Evolutionary conservation across 2,888 invertebrate genomes (phyloP).

Genomic region (Notocelia uddmanniana): DNA sequence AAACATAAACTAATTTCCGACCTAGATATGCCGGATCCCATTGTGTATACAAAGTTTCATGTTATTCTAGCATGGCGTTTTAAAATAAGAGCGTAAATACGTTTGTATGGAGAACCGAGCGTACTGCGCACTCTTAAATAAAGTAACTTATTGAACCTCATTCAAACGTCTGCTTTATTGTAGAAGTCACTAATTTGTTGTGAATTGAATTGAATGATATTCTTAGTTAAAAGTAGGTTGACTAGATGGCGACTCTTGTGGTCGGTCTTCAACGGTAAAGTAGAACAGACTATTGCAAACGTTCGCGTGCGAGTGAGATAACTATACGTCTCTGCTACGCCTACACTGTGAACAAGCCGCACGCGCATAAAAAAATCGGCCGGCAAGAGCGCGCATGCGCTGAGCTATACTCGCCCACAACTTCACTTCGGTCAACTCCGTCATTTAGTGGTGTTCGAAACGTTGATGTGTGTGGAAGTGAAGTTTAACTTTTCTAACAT

Average conservation of each 20-base stretch:
- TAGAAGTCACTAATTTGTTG: constrained; percentile 30
- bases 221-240: constrained; percentile 62
- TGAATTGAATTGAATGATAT: constrained; percentile 48
- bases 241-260: constrained; percentile 76
- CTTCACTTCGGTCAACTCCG: constrained; percentile 84
- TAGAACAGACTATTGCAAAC: constrained; percentile 53
- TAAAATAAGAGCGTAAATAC: no score
- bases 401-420: constrained; percentile 84
- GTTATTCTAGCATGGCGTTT: no score
- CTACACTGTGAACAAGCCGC: constrained; percentile 81
- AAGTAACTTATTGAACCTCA: constrained; percentile 1
- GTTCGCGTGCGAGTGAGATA: constrained; percentile 67
- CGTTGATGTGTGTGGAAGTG: constrained; percentile 85
- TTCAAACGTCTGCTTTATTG: background rate
- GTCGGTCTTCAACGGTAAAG: constrained; percentile 57
- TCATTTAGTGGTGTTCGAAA: constrained; percentile 84
- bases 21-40: no score
- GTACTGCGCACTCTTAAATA: no score
- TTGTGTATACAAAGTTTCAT: no score
- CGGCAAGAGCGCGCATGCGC: constrained; percentile 81
- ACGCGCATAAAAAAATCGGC: constrained; percentile 82
- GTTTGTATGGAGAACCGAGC: no score
- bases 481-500: constrained; percentile 85
- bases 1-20: no score
- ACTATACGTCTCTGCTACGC: constrained; percentile 77